These are phyloP conservation scores for Coremacera marginata DNA, from an alignment of 2,888 invertebrate genomes.

Conservation along the genomic window DNA sequence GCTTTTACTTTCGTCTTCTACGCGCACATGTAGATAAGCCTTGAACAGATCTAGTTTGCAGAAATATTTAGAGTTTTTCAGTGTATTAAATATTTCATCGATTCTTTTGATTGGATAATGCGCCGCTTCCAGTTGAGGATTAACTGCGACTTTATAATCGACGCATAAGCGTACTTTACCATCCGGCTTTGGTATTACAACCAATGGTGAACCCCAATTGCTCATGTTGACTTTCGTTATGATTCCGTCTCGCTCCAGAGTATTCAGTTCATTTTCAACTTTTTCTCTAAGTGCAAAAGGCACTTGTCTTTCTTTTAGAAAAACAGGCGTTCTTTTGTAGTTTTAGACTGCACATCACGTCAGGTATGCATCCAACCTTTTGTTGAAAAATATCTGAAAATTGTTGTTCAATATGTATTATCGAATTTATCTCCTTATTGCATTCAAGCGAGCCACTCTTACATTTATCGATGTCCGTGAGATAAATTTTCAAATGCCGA, in stretches of 20 bases:
- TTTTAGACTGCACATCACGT: constrained; percentile 35
- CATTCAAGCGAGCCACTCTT: neutral
- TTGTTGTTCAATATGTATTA: constrained; percentile 25
- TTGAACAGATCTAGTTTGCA: constrained; percentile 54
- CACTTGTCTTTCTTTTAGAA: constrained; percentile 35
- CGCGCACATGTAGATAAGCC: constrained; percentile 49
- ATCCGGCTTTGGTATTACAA: constrained; percentile 41
- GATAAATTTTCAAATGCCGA: constrained; percentile 20
- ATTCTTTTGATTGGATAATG: constrained; percentile 42
- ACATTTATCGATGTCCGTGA: constrained; percentile 29
- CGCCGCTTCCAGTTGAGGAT: constrained; percentile 33
- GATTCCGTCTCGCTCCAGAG: constrained; percentile 33
- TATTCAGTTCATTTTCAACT: constrained; percentile 38
- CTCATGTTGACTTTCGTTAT: constrained; percentile 41
- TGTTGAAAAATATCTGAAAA: constrained; percentile 36
- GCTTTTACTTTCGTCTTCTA: constrained; percentile 30
- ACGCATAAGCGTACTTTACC: constrained; percentile 41
- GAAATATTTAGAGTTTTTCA: constrained; percentile 50
- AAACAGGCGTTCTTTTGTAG: constrained; percentile 29
- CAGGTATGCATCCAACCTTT: constrained; percentile 35
- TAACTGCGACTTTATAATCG: constrained; percentile 45
- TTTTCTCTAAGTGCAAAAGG: constrained; percentile 40
- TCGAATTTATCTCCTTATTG: constrained; percentile 7
- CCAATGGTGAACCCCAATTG: constrained; percentile 42
- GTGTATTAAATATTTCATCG: constrained; percentile 49